Evolutionary conservation across 92 coral and sea anemone species (phyloP), one percentile per base, ranked within the genome.

Genomic region (Pocillopora meandrina): DNA sequence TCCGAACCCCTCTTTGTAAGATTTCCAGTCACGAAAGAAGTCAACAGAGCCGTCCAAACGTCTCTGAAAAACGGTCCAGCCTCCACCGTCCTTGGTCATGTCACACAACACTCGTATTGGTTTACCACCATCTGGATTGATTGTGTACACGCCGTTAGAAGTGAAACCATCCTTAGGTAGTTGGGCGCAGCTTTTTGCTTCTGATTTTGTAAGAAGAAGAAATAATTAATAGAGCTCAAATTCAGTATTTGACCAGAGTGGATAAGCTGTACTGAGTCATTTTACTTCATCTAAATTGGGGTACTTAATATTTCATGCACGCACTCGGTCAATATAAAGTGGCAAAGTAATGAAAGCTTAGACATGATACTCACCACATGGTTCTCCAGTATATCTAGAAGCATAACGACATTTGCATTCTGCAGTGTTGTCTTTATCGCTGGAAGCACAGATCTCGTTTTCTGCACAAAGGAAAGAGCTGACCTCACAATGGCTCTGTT

Each of bases 1-100:
- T 57, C 92, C 92, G 79, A 89, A 89, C 9, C 92, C 92, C 34
- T 65, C 56, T 66, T 85, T 89, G 82, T 89, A 89, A 12, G 71
- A 64, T 10, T 81, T 56, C 92, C 92, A 80, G 23, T 69, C 70
- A 4, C 71, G 58, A 60, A 33, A 56, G 63, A 79, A 87, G 61
- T 81, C 78, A 49, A 73, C 82, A 66, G 74, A 70, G 14, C 90
- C 90, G 80, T 87, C 65, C 14, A 80, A 47, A 52, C 90, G 81
- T 56, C 71, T 63, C 58, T 87, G 90, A 42, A 87, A 72, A 14
- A 87, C 90, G 26, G 85, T 79, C 90, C 90, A 87, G 20, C 90
- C 90, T 61, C 90, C 90, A 8, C 90, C 90, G 36, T 87, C 83
- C 14, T 83, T 75, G 84, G 77, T 68, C 84, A 80, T 83, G 69